Base-by-base conservation (phyloP, 2,888 invertebrate species). In the Rhagonycha lutea region DNA sequence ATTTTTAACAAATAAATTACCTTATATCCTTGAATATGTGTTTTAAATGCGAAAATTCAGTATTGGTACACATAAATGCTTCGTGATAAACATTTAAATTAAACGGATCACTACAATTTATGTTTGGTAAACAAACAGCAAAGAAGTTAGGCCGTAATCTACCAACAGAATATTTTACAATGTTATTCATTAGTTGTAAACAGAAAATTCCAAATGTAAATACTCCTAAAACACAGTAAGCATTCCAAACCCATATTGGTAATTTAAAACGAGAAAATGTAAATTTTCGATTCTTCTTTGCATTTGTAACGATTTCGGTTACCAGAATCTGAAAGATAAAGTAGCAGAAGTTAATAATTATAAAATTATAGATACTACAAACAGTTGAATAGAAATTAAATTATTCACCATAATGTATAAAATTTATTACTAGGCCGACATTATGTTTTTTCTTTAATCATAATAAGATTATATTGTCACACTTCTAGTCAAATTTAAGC, bases 71-170 rank as follows among this genome's bases (percentile, higher is more conserved):
- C 1, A 87, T 91, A 89, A 94, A 98, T 85, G 90, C 90, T 87
- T 89, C 94, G 76, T 94, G 92, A 85, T 95, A 95, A 70, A 87
- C 89, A 86, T 92, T 91, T 62, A 89, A 89, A 86, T 93, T 92
- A 68, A 87, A 87, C 0, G 89, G 85, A 61, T 89, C 83, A 3
- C 84, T 86, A 84, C 95, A 94, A 83, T 92, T 89, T 63, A 94
- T 88, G 81, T 91, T 89, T 0, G 98, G 98, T 72, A 91, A 89
- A 85, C 99, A 99, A 0, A 98, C 93, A 81, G 91, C 91, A 85
- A 97, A 92, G 89, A 99, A 99, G 88, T 99, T 98, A 28, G 99
- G 99, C 81, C 99, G 90, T 80, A 98, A 89, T 72, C 98, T 92
- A 60, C 99, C 99, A 79, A 98, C 93, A 9, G 95, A 92, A 87